Evolutionary conservation across 2,888 invertebrate species (phyloP).

Genomic region (Vanessa cardui): DNA sequence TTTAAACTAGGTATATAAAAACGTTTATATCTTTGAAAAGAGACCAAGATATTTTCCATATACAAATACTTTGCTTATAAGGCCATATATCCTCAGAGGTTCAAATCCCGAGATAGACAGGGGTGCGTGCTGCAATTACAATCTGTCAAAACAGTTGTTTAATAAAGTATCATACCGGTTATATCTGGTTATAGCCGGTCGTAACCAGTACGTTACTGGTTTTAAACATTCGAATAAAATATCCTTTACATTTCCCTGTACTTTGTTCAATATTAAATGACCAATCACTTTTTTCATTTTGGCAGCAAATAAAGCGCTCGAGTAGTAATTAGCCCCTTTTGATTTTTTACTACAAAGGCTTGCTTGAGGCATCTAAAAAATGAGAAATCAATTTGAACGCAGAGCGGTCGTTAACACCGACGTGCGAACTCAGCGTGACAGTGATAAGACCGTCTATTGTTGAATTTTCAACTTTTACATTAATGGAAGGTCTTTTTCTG

Average conservation of each 20-base stretch:
- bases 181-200: too few species aligned
- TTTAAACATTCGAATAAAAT: neutral
- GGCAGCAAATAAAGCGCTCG: neutral
- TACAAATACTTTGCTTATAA: too few species aligned
- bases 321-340: neutral
- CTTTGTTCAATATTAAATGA: neutral
- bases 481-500: neutral
- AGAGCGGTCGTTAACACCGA: constrained; percentile 8
- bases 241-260: neutral
- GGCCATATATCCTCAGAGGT: too few species aligned
- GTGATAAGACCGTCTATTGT: constrained; percentile 17
- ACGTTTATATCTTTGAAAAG: too few species aligned
- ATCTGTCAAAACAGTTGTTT: too few species aligned
- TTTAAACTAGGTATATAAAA: too few species aligned
- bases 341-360: neutral
- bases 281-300: neutral
- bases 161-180: too few species aligned
- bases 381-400: constrained; percentile 8
- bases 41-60: too few species aligned
- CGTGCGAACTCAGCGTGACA: constrained; percentile 3
- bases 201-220: neutral
- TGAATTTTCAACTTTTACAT: constrained; percentile 9
- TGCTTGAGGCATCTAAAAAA: neutral
- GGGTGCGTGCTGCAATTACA: too few species aligned
- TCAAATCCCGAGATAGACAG: too few species aligned